phyloP scores from a whole-genome alignment of 2,797 vertebrate species.

The Phataginus tricuspis region DNA sequence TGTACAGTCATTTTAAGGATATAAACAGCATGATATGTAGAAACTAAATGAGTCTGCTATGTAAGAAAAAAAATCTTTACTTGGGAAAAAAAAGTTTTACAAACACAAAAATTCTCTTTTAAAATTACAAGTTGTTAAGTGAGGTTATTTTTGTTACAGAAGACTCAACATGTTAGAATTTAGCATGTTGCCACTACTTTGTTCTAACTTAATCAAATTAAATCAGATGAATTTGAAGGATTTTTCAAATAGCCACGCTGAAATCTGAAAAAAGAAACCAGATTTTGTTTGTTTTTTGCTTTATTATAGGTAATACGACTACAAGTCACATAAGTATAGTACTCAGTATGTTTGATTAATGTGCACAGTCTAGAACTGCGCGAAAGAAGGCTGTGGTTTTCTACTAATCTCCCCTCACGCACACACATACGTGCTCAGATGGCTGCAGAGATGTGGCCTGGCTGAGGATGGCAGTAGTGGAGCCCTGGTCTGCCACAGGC shows the following conservation, averaged over 20 bases:
- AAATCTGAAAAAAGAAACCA: constrained; percentile 30
- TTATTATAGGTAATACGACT: background rate
- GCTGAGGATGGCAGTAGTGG: background rate
- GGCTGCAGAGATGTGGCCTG: background rate
- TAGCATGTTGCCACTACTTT: background rate
- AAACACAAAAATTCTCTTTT: background rate
- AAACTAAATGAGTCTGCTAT: background rate
- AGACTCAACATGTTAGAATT: background rate
- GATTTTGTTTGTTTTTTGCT: background rate
- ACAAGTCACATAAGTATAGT: background rate
- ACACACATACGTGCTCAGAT: background rate
- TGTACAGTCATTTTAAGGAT: background rate
- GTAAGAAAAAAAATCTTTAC: background rate
- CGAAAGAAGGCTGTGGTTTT: constrained; percentile 10
- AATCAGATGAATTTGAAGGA: constrained; percentile 22
- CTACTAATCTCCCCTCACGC: background rate
- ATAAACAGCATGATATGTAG: constrained; percentile 9
- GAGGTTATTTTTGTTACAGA: background rate
- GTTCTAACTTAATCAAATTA: constrained; percentile 21
- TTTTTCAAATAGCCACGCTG: constrained; percentile 1
- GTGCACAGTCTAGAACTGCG: background rate
- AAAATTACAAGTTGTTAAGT: constrained; percentile 24
- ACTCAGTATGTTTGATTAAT: background rate
- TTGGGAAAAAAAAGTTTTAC: constrained; percentile 28
- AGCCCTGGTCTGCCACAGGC: background rate